phyloP scores from a whole-genome alignment of 1,140 invertebrate species.

The Cephus cinctus region DNA sequence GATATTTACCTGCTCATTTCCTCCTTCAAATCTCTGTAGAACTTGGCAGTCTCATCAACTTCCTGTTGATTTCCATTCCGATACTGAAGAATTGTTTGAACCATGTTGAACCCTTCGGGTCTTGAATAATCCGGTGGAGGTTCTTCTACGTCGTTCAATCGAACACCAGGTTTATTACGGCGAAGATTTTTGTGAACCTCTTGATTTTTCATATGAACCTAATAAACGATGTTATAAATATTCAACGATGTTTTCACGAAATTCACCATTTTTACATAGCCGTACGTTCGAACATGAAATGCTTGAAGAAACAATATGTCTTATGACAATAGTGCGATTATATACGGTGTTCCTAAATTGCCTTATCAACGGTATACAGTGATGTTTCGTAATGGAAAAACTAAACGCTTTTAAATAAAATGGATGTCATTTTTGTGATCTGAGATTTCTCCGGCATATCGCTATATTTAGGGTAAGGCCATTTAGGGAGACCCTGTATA shows the following conservation, averaged over 20 bases:
- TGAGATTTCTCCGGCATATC: no score
- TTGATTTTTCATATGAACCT: slow-evolving; percentile 70
- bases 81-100: slow-evolving; percentile 55
- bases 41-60: slow-evolving; percentile 51
- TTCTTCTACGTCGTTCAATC: slow-evolving; percentile 57
- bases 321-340: no score
- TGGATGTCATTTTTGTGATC: no score
- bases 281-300: background rate
- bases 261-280: no score
- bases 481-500: no score
- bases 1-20: slow-evolving; percentile 58
- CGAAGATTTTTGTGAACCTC: slow-evolving; percentile 68
- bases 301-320: slow-evolving; percentile 1
- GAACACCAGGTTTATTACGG: slow-evolving; percentile 63
- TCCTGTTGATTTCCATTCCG: slow-evolving; percentile 45
- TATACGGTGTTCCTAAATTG: no score
- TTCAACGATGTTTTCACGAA: no score
- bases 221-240: no score
- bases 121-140: slow-evolving; percentile 59
- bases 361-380: no score
- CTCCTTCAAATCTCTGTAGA: slow-evolving; percentile 55
- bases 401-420: no score
- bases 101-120: slow-evolving; percentile 62
- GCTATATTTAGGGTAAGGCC: no score
- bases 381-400: no score